Base-by-base conservation (phyloP, 30 jellyfish, hydroid and myxozoan genomes). In the Pelagia noctiluca region DNA sequence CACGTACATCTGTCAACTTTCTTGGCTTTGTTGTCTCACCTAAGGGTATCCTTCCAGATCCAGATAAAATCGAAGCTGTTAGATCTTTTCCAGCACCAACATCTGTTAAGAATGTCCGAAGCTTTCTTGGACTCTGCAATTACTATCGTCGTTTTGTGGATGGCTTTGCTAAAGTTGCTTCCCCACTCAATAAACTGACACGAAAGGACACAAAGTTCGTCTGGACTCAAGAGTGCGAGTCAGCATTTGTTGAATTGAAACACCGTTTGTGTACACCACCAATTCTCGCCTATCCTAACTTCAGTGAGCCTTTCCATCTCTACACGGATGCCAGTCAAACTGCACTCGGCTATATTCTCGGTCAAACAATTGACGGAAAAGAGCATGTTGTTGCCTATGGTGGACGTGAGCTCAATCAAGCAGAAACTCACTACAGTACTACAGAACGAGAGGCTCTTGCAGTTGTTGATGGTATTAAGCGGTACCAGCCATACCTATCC, bases 361-460 rank as follows among this genome's bases (percentile, higher is more conserved):
- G 57, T 5, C 57, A 42, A 16, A 42, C 16, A 5, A 5, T 5
- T 16, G 57, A 42, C 16, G 57, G 57, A 5, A 42, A 42, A 49
- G 71, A 73, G 52, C 52, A 28, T 16, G n/a, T n/a, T n/a, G n/a
- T n/a, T n/a, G n/a, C n/a, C n/a, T n/a, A n/a, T n/a, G n/a, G n/a
- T n/a, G n/a, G n/a, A n/a, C n/a, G n/a, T n/a, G n/a, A n/a, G n/a
- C n/a, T n/a, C n/a, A n/a, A n/a, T n/a, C n/a, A n/a, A 0, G 88
- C 88, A 4, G 94, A 73, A 38, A 46, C 30, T 2, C 52, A 49
- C 63, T 73, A 70, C 82, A 73, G 94, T 53, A 61, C 94, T 1
- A 83, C 81, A 19, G 94, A 83, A 53, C 64, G 87, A 11, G 94
- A 83, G 47, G 94, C 89, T 2, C 63, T 83, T 1, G 94, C 94